Evolutionary conservation across 1,140 invertebrate genomes (phyloP), one percentile per base, ranked within the genome.

Genomic region (Euura lappo): DNA sequence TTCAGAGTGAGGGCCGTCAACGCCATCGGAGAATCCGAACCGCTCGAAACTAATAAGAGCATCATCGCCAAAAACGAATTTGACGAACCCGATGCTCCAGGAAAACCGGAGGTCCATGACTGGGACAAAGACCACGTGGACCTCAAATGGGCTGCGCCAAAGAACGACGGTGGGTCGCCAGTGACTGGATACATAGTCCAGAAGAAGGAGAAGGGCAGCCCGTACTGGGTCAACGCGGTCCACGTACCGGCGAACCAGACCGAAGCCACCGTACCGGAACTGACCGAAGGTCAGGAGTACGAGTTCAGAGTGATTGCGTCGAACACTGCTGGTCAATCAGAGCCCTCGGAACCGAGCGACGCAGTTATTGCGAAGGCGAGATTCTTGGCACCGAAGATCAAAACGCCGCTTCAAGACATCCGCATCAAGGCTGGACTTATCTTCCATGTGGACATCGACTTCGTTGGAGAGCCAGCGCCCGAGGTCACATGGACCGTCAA

Each of bases 291-390:
- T 45, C 95, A 98, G 85, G 96, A 98, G 82, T 99, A 99, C 85
- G 96, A 99, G 86, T 99, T 99, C 90, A 90, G 98, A 77, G 91
- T 99, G 0, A 95, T 97, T 79, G 98, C 98, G 43, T 93, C 96
- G 3, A 99, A 99, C 87, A 93, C 96, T 81, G 97, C 96, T 68
- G 99, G 99, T 47, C 93, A 95, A 80, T 98, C 97, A 66, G 96
- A 98, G 85, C 96, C 98, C 6, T 97, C 96, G 70, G 97, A 98
- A 82, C 94, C 97, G 60, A 97, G 96, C 46, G 94, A 98, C 81
- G 90, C 95, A 64, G 91, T 99, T 74, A 95, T 92, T 68, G 94
- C 93, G 70, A 97, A 97, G 82, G 93, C 95, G 74, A 92, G 96
- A 85, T 94, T 93, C 79, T 88, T 98, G 80, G 93, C 96, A 79